These are phyloP conservation scores for Napeogenes inachia DNA, from an alignment of 2,888 invertebrate species.

Conservation along the genomic window DNA sequence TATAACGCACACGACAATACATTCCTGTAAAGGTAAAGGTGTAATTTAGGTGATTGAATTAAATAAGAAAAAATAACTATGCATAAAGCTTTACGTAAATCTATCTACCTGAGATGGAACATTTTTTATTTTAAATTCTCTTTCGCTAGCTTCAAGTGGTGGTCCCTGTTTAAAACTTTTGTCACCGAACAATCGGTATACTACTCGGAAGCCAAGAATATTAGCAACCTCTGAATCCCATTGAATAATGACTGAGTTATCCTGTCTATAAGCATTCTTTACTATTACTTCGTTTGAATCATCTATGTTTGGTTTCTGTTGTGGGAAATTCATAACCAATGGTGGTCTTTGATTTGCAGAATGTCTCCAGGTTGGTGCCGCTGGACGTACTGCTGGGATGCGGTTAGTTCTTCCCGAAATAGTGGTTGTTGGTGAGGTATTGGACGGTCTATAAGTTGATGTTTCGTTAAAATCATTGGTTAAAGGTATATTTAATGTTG, in stretches of 20 bases:
- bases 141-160: conserved; percentile 90
- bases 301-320: conserved; percentile 80
- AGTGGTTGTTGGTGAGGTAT: conserved; percentile 44
- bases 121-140: conserved; percentile 95
- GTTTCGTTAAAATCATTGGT: conserved; percentile 38
- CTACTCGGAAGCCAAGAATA: conserved; percentile 92
- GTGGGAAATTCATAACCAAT: conserved; percentile 83
- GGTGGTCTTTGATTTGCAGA: conserved; percentile 81
- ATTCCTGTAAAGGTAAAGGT: conserved; percentile 79
- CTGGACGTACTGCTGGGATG: conserved; percentile 56
- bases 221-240: conserved; percentile 94
- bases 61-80: not conserved
- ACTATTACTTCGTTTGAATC: conserved; percentile 88
- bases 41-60: not conserved
- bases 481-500: conserved; percentile 39
- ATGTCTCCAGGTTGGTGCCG: conserved; percentile 69
- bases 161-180: conserved; percentile 94
- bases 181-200: conserved; percentile 93
- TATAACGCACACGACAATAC: conserved; percentile 94
- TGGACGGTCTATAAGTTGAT: conserved; percentile 42
- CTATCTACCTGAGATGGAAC: conserved; percentile 87
- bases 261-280: conserved; percentile 90
- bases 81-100: not conserved
- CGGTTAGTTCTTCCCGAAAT: conserved; percentile 54
- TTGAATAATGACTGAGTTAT: conserved; percentile 91